Evolutionary conservation across 2,888 invertebrate genomes (phyloP), one percentile per base, ranked within the genome.

Genomic region (Pandemis heparana): DNA sequence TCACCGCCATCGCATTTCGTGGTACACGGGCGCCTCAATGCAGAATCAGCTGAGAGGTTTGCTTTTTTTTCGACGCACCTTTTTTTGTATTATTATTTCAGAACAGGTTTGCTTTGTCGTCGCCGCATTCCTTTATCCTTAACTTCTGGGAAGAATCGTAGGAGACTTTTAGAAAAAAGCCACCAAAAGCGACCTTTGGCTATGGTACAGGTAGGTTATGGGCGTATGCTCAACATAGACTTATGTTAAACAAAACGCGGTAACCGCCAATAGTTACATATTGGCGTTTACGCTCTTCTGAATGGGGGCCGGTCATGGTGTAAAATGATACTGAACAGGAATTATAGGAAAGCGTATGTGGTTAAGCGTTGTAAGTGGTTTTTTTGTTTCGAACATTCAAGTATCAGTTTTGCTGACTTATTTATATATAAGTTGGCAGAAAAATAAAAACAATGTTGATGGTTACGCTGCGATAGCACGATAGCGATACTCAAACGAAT

Each of bases 11-110:
- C n/a, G 38, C 9, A 23, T 75, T 18, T 38, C 77, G 43, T 77
- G 78, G 79, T 82, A 78, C 76, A 73, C 76, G 77, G 81, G 80
- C 78, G 78, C 80, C 77, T 79, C 79, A 78, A 77, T 76, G 76
- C 77, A 79, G 79, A 71, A 79, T 80, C 82, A 83, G 82, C 82
- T 83, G 82, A 80, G 81, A 70, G 77, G 74, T 72, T 76, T 73
- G 59, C 67, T 75, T 78, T 56, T 79, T 41, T 79, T 77, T 76
- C 75, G 66, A 74, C 73, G 70, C 62, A 75, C 72, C 71, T 72
- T 71, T 80, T 80, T 82, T 82, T 80, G 78, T 71, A 70, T 77
- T 72, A 75, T 77, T 77, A 76, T 76, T 74, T 63, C 39, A 66
- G 69, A 75, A 77, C 77, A 76, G 77, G 76, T 77, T 74, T 67